These are phyloP conservation scores for Peromyscus nudipes DNA, from an alignment of 2,797 vertebrate species.

Conservation along the genomic window DNA sequence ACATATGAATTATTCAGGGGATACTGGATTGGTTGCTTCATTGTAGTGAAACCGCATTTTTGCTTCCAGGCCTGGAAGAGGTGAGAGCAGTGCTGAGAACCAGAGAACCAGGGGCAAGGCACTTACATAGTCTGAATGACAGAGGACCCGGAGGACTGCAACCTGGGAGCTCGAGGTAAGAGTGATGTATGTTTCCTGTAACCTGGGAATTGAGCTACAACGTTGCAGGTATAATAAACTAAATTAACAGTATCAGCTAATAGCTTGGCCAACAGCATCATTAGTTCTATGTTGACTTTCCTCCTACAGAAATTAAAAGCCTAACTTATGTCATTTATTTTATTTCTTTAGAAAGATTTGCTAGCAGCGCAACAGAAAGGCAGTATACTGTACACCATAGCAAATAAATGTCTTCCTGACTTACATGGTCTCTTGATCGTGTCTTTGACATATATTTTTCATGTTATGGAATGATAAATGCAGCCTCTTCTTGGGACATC, in stretches of 20 bases:
- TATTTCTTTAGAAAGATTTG: conserved; percentile 62
- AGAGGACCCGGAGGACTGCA: conserved; percentile 62
- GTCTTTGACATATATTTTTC: conserved; percentile 73
- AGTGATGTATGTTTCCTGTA: conserved; percentile 58
- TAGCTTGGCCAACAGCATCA: conserved; percentile 76
- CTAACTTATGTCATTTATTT: conserved; percentile 74
- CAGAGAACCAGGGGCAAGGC: conserved; percentile 43
- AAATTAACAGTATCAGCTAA: conserved; percentile 80
- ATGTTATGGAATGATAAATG: conserved; percentile 81
- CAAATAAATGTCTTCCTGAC: conserved; percentile 80
- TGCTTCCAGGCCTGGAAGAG: conserved; percentile 72
- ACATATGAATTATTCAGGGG: conserved; percentile 83
- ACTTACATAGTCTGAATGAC: background rate
- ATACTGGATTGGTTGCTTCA: conserved; percentile 78
- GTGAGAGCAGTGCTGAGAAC: conserved; percentile 71
- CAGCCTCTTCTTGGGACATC: conserved; percentile 69
- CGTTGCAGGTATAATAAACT: conserved; percentile 70
- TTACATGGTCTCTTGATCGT: conserved; percentile 67
- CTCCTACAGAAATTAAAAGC: conserved; percentile 75
- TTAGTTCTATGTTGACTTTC: conserved; percentile 72
- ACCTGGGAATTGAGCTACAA: conserved; percentile 73
- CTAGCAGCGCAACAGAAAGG: conserved; percentile 64
- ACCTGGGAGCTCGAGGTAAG: conserved; percentile 53
- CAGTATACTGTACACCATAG: conserved; percentile 55
- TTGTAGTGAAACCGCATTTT: conserved; percentile 77